Evolutionary conservation across 2,113 vertebrate species (phyloP), one percentile per base, ranked within the genome.

Genomic region (Eclectus roratus): DNA sequence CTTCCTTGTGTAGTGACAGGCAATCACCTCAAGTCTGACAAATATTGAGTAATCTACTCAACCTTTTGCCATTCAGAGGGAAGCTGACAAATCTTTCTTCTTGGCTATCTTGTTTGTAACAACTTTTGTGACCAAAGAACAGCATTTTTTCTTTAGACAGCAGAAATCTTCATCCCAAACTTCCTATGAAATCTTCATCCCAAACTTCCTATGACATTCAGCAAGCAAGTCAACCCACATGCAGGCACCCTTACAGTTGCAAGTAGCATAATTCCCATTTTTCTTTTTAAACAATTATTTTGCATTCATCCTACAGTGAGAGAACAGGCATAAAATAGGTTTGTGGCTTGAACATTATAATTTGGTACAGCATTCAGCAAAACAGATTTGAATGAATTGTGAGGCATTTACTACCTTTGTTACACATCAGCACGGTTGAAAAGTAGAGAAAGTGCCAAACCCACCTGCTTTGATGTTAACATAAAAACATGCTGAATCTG

Each of bases 21-120:
- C 73, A 91, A 91, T 95, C 89, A 68, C 84, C 93, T 87, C 84
- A 61, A 83, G 80, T 60, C 91, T 94, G 93, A 95, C 93, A 96
- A 95, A 91, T 79, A 91, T 79, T 87, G 91, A 91, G 91, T 94
- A 73, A 95, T 90, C 89, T 50, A 68, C 71, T 96, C 89, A 91
- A 88, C 85, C 88, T 95, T 82, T 77, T 83, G 94, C 89, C 89
- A 78, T 80, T 80, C 94, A 93, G 23, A 91, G 60, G 46, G 74
- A 78, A 95, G 88, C 85, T 93, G 93, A 93, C 85, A 89, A 85
- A 85, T 93, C 68, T 85, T 78, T 88, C 74, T 84, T 72, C 91
- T 84, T 49, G 53, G 47, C 80, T 93, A 71, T 68, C 86, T 84
- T 92, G 77, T 93, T 94, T 93, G 52, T 93, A 94, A 66, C 78